Evolutionary conservation across 92 coral and sea anemone genomes (phyloP).

Genomic region (Phenganax subtilis): DNA sequence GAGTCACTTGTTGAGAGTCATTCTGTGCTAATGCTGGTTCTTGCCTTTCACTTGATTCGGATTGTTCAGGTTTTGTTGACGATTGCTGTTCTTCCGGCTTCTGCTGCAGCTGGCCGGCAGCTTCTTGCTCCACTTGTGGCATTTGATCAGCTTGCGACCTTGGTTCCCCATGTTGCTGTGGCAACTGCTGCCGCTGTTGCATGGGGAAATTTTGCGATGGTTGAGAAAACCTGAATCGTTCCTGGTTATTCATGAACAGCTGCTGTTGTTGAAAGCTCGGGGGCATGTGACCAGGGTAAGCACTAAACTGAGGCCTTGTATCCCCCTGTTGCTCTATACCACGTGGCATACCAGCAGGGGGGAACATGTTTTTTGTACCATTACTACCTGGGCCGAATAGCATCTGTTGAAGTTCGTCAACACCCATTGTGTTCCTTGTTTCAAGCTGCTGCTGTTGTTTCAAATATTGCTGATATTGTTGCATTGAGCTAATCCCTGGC

Average conservation of each 20-base stretch:
- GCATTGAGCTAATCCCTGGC: constrained; percentile 59
- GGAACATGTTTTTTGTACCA: constrained; percentile 64
- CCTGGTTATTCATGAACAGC: constrained; percentile 55
- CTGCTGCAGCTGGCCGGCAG: constrained; percentile 13
- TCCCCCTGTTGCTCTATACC: constrained; percentile 14
- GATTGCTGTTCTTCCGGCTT: constrained; percentile 51
- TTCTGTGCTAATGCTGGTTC: constrained; percentile 38
- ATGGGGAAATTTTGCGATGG: constrained; percentile 58
- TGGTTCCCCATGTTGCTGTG: constrained; percentile 40
- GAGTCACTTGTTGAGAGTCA: constrained; percentile 2
- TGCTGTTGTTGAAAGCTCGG: constrained; percentile 55
- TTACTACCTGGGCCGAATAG: constrained; percentile 67
- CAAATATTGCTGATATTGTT: constrained; percentile 62
- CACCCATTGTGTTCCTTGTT: constrained; percentile 13
- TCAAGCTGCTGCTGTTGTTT: constrained; percentile 59
- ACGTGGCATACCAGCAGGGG: constrained; percentile 48
- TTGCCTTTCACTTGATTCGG: constrained; percentile 50
- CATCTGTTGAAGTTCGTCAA: constrained; percentile 85
- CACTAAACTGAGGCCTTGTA: constrained; percentile 46
- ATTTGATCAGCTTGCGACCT: constrained; percentile 39
- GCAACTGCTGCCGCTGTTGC: constrained; percentile 61
- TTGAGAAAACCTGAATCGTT: constrained; percentile 66
- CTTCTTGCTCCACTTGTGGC: constrained; percentile 24
- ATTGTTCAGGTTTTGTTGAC: constrained; percentile 53
- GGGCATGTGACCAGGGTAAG: constrained; percentile 57